Evolutionary conservation across 2,797 vertebrate genomes (phyloP).

Genomic region (Delichon dasypus): DNA sequence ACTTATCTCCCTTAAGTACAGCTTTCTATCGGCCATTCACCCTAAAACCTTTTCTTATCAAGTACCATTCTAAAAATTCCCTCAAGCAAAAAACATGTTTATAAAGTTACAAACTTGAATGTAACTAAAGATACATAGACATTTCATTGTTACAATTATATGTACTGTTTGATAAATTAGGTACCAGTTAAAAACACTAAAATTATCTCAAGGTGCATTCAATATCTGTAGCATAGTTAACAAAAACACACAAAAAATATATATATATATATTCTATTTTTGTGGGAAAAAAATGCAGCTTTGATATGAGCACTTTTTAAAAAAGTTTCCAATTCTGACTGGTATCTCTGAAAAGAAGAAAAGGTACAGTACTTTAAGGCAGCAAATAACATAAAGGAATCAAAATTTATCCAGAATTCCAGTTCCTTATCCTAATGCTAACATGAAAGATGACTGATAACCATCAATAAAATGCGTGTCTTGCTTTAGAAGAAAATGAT

Average conservation of each 20-base stretch:
- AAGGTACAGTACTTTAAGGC: constrained; percentile 79
- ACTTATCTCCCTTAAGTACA: constrained; percentile 37
- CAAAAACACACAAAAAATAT: constrained; percentile 82
- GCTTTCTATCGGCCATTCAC: constrained; percentile 47
- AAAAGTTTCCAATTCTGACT: constrained; percentile 76
- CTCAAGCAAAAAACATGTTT: constrained; percentile 80
- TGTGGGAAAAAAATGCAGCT: constrained; percentile 78
- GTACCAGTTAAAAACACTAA: constrained; percentile 85
- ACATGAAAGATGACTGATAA: constrained; percentile 45
- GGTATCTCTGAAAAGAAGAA: constrained; percentile 68
- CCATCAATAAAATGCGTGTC: constrained; percentile 20
- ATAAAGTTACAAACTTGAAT: constrained; percentile 84
- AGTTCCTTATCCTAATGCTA: constrained; percentile 67
- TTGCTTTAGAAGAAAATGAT: constrained; percentile 12
- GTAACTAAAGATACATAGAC: constrained; percentile 84
- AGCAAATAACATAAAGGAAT: constrained; percentile 77
- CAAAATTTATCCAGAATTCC: constrained; percentile 73
- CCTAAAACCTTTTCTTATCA: constrained; percentile 63
- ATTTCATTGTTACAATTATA: constrained; percentile 81
- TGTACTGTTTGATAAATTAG: constrained; percentile 84
- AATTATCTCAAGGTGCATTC: constrained; percentile 84
- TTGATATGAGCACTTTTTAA: constrained; percentile 71
- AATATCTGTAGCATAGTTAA: constrained; percentile 83
- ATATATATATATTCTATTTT: constrained; percentile 78
- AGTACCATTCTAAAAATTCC: constrained; percentile 76